A percentile compares a stretch with the other conserved stretches of the same genome.
These are phyloP conservation scores for Anolis carolinensis DNA, from an alignment of 2,113 vertebrate species.

Conservation along the genomic window DNA sequence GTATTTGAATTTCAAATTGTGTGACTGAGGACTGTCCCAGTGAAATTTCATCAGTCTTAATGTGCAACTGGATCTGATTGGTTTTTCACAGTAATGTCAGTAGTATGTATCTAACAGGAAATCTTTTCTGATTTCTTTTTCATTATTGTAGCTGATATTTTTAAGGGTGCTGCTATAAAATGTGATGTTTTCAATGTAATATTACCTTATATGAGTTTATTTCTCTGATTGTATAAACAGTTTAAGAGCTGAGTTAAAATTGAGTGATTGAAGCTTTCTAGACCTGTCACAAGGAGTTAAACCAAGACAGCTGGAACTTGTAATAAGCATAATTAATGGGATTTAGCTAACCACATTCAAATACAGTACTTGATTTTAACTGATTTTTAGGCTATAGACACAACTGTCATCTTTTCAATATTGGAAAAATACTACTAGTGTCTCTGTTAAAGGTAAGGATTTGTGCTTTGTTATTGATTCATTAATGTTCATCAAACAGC, in stretches of 20 bases:
- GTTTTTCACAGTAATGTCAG: rapidly evolving
- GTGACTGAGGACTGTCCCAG: background rate
- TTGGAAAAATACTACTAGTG: background rate
- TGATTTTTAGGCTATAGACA: background rate
- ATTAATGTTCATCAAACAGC: conserved; percentile 29
- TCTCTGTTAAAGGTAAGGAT: background rate
- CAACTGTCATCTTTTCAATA: background rate
- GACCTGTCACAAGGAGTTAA: background rate
- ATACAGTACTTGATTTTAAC: background rate
- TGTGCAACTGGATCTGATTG: no score
- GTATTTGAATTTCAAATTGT: background rate
- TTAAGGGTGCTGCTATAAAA: conserved; percentile 36
- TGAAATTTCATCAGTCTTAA: no score
- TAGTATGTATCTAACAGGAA: background rate
- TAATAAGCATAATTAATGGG: background rate
- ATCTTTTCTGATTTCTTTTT: background rate
- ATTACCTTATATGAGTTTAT: background rate
- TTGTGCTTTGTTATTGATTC: conserved; percentile 19
- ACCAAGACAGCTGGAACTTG: background rate
- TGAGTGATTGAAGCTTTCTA: rapidly evolving
- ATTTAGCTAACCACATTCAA: background rate
- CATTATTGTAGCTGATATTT: background rate
- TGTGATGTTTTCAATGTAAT: background rate
- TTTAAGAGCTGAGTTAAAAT: rapidly evolving
- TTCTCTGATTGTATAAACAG: background rate